phyloP scores from a whole-genome alignment of 2,888 invertebrate species.

The Gibbula magus region DNA sequence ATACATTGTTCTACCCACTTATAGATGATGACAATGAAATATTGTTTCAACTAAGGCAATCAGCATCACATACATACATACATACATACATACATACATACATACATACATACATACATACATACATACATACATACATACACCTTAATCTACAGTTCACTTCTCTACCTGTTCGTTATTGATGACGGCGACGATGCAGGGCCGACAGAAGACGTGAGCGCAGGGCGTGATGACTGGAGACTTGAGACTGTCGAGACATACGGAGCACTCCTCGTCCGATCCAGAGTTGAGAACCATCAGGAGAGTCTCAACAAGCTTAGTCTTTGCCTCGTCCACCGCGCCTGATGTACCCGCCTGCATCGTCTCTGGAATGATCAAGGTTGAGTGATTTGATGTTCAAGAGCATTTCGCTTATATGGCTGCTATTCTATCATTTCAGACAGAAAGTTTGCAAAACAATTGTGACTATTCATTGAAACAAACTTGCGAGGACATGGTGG shows the following conservation, averaged over 20 bases:
- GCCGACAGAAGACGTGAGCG: constrained; percentile 59
- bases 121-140: constrained; percentile 4
- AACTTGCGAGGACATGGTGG: too few relatives aligned
- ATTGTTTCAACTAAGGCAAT: too few relatives aligned
- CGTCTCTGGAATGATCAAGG: constrained; percentile 19
- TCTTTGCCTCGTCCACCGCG: constrained; percentile 34
- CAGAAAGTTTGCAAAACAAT: too few relatives aligned
- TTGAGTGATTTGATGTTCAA: too few relatives aligned
- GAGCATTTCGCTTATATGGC: too few relatives aligned
- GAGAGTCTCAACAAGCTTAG: constrained; percentile 49
- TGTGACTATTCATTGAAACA: too few relatives aligned
- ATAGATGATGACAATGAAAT: too few relatives aligned
- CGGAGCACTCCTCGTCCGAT: constrained; percentile 61
- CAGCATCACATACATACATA: not conserved
- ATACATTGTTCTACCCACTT: too few relatives aligned
- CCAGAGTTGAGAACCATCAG: constrained; percentile 52
- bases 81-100: constrained; percentile 23
- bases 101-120: constrained; percentile 18
- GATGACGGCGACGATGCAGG: constrained; percentile 56
- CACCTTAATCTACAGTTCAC: too few relatives aligned
- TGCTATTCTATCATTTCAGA: too few relatives aligned
- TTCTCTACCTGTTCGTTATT: constrained; percentile 43
- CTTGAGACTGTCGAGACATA: constrained; percentile 56
- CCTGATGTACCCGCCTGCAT: not conserved
- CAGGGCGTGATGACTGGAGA: constrained; percentile 56